Evolutionary conservation across 1,140 invertebrate genomes (phyloP).

Genomic region (Hypsibius dujardini): DNA sequence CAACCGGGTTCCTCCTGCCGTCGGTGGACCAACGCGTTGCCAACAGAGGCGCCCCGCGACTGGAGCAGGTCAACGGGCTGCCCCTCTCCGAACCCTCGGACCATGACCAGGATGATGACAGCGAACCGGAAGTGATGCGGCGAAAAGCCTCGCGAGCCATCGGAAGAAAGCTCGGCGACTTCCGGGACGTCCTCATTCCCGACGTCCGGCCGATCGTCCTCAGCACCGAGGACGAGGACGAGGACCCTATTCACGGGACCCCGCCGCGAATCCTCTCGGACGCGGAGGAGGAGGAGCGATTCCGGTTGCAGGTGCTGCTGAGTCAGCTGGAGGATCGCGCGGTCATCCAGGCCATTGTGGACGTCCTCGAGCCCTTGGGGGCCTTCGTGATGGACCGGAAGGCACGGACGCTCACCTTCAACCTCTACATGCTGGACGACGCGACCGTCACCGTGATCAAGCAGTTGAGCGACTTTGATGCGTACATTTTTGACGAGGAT

Average conservation of each 20-base stretch:
- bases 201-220: not conserved
- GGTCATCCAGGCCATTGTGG: not conserved
- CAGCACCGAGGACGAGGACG: not conserved
- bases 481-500: not conserved
- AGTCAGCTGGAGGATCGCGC: not conserved
- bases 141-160: no score
- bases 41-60: not conserved
- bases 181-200: not conserved
- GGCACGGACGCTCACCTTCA: not conserved
- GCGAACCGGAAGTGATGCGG: no score
- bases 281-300: not conserved
- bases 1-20: not conserved
- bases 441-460: not conserved
- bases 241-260: not conserved
- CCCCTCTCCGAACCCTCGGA: not conserved
- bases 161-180: no score
- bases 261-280: not conserved
- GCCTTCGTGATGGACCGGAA: conserved; percentile 1
- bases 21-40: not conserved
- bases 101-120: no score
- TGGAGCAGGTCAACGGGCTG: not conserved
- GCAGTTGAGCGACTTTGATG: not conserved
- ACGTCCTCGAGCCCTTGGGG: not conserved
- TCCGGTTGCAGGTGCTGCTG: not conserved
- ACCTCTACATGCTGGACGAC: conserved; percentile 1